phyloP scores from a whole-genome alignment of 2,797 vertebrate genomes.

The Podarcis siculus region DNA sequence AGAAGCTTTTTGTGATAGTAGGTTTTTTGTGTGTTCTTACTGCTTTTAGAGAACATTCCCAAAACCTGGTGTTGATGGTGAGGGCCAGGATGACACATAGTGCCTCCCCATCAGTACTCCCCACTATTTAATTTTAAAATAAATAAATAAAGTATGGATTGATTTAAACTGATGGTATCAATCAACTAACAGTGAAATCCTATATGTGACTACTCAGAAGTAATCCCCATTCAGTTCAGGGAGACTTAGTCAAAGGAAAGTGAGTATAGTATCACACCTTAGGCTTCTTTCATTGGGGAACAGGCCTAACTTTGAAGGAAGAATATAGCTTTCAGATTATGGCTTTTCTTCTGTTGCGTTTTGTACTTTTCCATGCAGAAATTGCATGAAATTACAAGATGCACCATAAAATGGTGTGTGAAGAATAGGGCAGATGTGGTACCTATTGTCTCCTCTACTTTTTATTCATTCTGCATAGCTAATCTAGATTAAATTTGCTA shows the following conservation, averaged over 20 bases:
- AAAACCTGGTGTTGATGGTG: too few relatives aligned
- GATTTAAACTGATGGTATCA: background rate
- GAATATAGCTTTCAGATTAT: background rate
- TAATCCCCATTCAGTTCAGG: too few relatives aligned
- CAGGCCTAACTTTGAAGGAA: background rate
- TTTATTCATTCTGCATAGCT: background rate
- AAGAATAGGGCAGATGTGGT: background rate
- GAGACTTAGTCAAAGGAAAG: too few relatives aligned
- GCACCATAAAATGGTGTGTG: background rate
- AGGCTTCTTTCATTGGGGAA: background rate
- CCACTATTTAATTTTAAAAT: background rate
- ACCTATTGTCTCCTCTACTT: background rate
- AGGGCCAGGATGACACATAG: too few relatives aligned
- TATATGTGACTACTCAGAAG: too few relatives aligned
- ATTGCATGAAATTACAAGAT: background rate
- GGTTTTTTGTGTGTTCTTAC: background rate
- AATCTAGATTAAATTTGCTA: background rate
- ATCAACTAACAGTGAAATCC: too few relatives aligned
- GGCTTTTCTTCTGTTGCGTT: background rate
- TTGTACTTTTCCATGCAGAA: background rate
- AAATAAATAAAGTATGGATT: background rate
- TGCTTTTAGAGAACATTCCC: background rate
- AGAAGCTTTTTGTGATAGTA: background rate
- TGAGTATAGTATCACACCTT: too few relatives aligned
- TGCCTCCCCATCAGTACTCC: too few relatives aligned